Base-by-base conservation (phyloP, 2,797 vertebrate species). In the Premnoplex brunnescens region DNA sequence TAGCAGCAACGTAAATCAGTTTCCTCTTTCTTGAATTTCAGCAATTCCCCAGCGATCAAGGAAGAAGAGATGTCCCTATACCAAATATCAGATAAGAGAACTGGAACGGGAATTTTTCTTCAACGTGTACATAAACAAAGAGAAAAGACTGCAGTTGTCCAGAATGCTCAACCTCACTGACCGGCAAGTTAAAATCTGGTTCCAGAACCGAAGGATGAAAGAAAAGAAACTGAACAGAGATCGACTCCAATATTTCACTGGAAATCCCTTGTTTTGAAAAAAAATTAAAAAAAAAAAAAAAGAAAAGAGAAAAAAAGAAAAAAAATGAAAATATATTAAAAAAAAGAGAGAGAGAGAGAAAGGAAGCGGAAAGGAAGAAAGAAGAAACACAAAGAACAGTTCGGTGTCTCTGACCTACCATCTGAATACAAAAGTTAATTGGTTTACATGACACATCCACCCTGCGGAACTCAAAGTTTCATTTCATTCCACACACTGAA, bases 31-130 rank as follows among this genome's bases (percentile, higher is more conserved):
- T 97, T 96, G 88, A 93, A 88, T 97, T 97, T 78, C 96, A 98
- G 97, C 98, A 98, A 98, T 98, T 98, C 98, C 99, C 96, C 98
- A 99, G 91, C 98, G 99, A 97, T 99, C 99, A 94, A 98, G 99
- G 97, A 99, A 99, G 98, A 99, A 99, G 97, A 98, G 99, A 78
- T 99, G 99, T 64, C 99, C 99, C 39, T 99, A 99, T 96, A 98
- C 99, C 97, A 99, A 99, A 98, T 99, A 99, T 97, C 99, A 99
- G 98, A 99, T 99, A 96, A 98, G 99, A 98, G 99, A 99, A 99
- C 99, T 99, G 98, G 99, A 99, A 98, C 98, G 99, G 96, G 99
- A 99, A 97, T 99, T 99, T 98, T 99, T 99, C 98, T 99, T 99
- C 99, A 99, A 99, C 95, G 99, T 99, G 91, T 99, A 99, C 97